Evolutionary conservation across 2,113 vertebrate species (phyloP), one percentile per base, ranked within the genome.

Genomic region (Thermophis baileyi): DNA sequence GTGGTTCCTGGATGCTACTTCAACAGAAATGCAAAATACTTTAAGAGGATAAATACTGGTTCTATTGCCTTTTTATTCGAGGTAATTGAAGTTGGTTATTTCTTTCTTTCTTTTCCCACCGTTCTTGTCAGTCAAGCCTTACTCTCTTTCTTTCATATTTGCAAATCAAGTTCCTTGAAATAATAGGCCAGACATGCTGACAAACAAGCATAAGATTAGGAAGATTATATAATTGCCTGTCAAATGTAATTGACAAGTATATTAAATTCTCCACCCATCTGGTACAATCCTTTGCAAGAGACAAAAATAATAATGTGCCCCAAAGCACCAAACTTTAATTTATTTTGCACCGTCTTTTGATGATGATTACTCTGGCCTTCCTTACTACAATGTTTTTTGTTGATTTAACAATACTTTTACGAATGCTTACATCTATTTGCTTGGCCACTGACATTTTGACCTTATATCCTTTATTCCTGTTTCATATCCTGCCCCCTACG

Each of bases 211-310:
- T 81, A 94, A 87, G 46, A 47, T 3, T 88, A 88, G 87, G 86
- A 90, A 93, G 92, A 93, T 27, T 60, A 91, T 93, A 69, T 89
- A 95, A 93, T 94, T 88, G 91, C 91, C 63, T n/a, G 63, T 46
- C 55, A 85, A 50, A 85, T 89, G 25, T 92, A 54, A 89, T 92
- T 85, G 51, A 85, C 60, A 85, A 85, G 46, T 53, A 85, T 92
- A 54, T 85, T 85, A 89, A 95, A 85, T 85, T 93, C 90, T 94
- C 94, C 96, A 95, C 93, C 94, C 92, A 93, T 94, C 96, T 95
- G 86, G 94, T 93, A 94, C 44, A 81, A 94, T 93, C 93, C 93
- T 85, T 94, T 92, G 55, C 91, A 93, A 94, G 60, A 46, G 69
- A 89, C 49, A 94, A 18, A 50, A 47, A 94, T 95, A 94, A 92